These are phyloP conservation scores for Brachyistius frenatus DNA, from an alignment of 2,113 vertebrate species.

Conservation along the genomic window DNA sequence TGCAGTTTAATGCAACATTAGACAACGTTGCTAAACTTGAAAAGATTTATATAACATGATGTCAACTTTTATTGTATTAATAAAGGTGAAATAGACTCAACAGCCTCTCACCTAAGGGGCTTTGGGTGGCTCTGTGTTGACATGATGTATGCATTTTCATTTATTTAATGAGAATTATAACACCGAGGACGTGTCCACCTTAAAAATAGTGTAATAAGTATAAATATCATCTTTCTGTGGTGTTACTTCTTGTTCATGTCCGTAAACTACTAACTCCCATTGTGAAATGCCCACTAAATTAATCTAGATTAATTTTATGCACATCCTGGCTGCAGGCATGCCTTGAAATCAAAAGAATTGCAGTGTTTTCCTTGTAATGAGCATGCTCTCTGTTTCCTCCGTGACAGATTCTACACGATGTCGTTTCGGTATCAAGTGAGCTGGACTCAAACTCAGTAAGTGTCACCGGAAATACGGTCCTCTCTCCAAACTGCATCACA, in stretches of 20 bases:
- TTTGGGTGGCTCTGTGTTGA: not conserved
- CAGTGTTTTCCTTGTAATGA: not conserved
- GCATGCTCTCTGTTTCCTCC: conserved; percentile 9
- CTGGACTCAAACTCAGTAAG: conserved; percentile 71
- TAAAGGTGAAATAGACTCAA: not conserved
- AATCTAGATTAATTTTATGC: not conserved
- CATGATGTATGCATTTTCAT: not conserved
- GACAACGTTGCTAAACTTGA: not conserved
- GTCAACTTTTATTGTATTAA: not conserved
- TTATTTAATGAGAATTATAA: not conserved
- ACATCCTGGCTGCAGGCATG: not conserved
- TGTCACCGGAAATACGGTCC: not conserved
- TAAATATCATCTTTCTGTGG: not conserved
- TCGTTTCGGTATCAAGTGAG: conserved; percentile 45
- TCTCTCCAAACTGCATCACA: not conserved
- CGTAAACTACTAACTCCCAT: not conserved
- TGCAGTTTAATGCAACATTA: not conserved
- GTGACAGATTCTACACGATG: conserved; percentile 69
- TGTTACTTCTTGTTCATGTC: too few species aligned
- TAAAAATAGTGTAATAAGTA: not conserved
- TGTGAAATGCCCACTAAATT: not conserved
- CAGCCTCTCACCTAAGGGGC: not conserved
- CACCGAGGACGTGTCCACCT: too few species aligned
- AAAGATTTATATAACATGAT: not conserved
- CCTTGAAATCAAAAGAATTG: not conserved